Base-by-base conservation (phyloP, 2,888 invertebrate genomes). In the Furcula furcula region DNA sequence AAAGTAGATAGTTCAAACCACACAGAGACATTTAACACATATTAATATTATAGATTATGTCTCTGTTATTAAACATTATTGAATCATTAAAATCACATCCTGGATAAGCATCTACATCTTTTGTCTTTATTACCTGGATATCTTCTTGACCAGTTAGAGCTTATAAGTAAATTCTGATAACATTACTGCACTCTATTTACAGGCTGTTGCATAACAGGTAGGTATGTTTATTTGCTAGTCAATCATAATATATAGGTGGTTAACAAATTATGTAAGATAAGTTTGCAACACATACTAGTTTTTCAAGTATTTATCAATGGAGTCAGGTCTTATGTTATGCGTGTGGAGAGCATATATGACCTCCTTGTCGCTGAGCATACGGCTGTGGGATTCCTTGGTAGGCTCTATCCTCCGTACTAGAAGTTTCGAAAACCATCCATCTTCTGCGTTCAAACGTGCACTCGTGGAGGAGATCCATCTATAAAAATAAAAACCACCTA, bases 361-460 rank as follows among this genome's bases (percentile, higher is more conserved):
- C 84, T 98, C 98, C 83, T 98, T 98, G 83, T 97, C 97, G 64
- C 98, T 97, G 29, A 99, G 91, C 94, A 98, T 96, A 48, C 97
- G 94, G 66, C 98, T 98, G 82, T 99, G 99, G 2, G 98, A 95
- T 76, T 98, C 97, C 79, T 97, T 97, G 1, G 97, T 97, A 3
- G 97, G 97, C 73, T 98, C 97, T 70, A 98, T 96, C 76, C 94
- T 95, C 44, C 97, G 91, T 25, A 97, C 97, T 62, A 97, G 88
- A 46, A 98, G 85, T 79, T 97, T 97, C 53, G 95, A 95, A 36
- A 97, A 87, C 96, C 97, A 97, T 56, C 96, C 94, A 85, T 95
- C 95, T 40, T 90, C 89, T 12, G 87, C 77, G 38, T 69, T 83
- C 36, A 76, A 54, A 29, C 75, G 65, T 29, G 70, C 64, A 65